Percentiles rank a stretch among this genome's conserved stretches.
These are phyloP conservation scores for Polietes domitor DNA, from an alignment of 2,888 invertebrate species.

Conservation along the genomic window DNA sequence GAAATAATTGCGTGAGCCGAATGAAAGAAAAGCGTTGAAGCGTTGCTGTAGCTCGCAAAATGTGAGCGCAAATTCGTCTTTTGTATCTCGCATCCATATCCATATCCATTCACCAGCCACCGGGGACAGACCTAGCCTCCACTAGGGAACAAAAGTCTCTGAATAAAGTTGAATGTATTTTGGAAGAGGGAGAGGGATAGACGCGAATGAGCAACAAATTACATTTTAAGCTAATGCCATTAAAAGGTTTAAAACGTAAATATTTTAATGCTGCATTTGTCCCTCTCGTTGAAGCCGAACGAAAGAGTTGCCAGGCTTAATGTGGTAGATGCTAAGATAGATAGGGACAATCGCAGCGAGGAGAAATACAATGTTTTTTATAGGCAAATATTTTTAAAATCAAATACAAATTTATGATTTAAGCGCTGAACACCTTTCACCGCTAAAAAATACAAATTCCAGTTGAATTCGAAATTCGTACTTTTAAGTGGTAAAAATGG, in stretches of 20 bases:
- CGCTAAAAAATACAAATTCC: too few relatives aligned
- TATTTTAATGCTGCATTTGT: slow-evolving; percentile 5
- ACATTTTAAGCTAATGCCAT: slow-evolving; percentile 61
- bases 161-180: background rate
- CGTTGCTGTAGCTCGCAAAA: slow-evolving; percentile 47
- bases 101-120: background rate
- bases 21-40: slow-evolving; percentile 61
- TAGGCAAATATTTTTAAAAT: too few relatives aligned
- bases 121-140: background rate
- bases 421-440: too few relatives aligned
- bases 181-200: background rate
- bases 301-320: background rate
- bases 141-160: background rate
- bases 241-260: slow-evolving; percentile 48
- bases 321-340: too few relatives aligned
- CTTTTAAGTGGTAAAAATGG: too few relatives aligned
- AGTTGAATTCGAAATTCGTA: too few relatives aligned
- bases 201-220: slow-evolving; percentile 34
- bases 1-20: slow-evolving; percentile 57
- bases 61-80: background rate
- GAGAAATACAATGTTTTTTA: too few relatives aligned
- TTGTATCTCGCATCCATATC: background rate
- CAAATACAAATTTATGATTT: too few relatives aligned
- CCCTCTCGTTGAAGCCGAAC: background rate
- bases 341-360: too few relatives aligned